Base-by-base conservation (phyloP, 1,140 invertebrate species). In the Aphis craccivora region DNA sequence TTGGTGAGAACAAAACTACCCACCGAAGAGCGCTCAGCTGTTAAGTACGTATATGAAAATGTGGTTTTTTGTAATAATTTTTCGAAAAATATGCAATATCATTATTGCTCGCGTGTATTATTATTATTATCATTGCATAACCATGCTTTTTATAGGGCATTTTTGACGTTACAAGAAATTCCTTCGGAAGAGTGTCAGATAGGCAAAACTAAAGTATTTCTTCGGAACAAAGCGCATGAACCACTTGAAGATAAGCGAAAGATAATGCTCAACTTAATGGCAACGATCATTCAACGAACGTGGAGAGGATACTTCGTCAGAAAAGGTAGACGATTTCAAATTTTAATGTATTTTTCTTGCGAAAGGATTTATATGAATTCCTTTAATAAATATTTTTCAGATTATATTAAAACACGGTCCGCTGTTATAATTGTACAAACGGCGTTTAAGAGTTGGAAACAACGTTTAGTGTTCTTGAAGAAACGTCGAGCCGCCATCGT, bases 121-220 rank as follows among this genome's bases (percentile, higher is more conserved):
- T 5, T 67, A 67, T n/a, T n/a, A 67, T 67, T 11, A 67, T n/a
- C 11, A 67, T 5, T 76, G n/a, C 6, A 14, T 4, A 35, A 20
- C 5, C 3, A 5, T 76, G 30, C 20, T n/a, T 90, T 86, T 94
- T 94, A 30, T 94, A 95, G 95, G 94, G 94, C 94, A 93, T 95
- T 97, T 55, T 96, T 98, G 83, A 95, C 96, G 93, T 95, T 95
- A 51, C 96, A 97, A 87, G 95, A 96, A 60, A 95, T 98, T n/a
- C 96, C 96, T 1, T 95, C 95, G 18, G 97, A 96, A 23, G 97
- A 99, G 95, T 99, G 98, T 98, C 98, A 99, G 95, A 97, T 99
- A 92, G 98, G 98, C 14, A 97, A 97, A 95, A 97, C 97, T 4
- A 99, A 98, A 96, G 97, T 99, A 83, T 98, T 99, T 95, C 96